Evolutionary conservation across 2,888 invertebrate species (phyloP), one percentile per base, ranked within the genome.

Genomic region (Dicycla oo): DNA sequence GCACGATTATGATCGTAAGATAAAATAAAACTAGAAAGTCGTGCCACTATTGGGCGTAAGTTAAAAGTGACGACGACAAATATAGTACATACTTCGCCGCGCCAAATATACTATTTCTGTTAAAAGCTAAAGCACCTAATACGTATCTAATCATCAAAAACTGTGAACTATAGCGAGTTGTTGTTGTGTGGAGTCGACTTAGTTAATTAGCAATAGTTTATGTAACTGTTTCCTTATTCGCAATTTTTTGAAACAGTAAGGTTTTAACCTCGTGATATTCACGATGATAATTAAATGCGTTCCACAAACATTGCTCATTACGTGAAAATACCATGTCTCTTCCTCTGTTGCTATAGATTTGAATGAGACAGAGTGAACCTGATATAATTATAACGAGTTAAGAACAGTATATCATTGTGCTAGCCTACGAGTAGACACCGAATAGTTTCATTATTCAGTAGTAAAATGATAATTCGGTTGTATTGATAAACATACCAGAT

Each of bases 401-500:
- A 53, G 49, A 73, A 67, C 51, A 62, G 69, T 80, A 30, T 57
- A 56, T 77, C 53, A 68, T 56, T 72, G 67, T 69, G 69, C 56
- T 61, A 66, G 34, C 34, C 34, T 6, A n/a, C n/a, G n/a, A n/a
- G n/a, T n/a, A 34, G 26, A 56, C 30, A 58, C 8, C 53, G 68
- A 63, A 69, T 58, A 47, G 62, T 65, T 68, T 63, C 51, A 69
- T 67, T 45, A 70, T 47, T 71, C 57, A 23, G 40, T 26, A 73
- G 43, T 54, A 57, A 68, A 72, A 58, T 69, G 45, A 75, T 73
- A 60, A 72, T 68, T 75, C 30, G 30, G 26, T 63, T 56, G 18
- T 67, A 73, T 69, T 69, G 75, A 58, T 80, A 69, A 80, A 72
- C 56, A 78, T 69, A 60, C 62, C 61, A 69, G 66, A 75, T 70